These are phyloP conservation scores for Bufo gargarizans DNA, from an alignment of 2,113 vertebrate genomes.

Conservation along the genomic window DNA sequence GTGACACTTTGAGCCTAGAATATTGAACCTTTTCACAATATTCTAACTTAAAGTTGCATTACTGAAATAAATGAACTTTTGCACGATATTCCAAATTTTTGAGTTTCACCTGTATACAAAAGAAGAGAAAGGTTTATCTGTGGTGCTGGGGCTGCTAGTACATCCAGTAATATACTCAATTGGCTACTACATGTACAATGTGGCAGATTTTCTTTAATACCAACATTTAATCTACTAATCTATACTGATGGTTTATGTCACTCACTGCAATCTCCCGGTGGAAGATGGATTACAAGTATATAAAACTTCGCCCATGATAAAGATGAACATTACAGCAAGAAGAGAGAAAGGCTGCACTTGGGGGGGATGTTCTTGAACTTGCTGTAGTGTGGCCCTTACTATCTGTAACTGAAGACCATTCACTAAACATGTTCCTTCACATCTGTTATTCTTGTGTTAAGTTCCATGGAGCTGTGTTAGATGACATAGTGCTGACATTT, in stretches of 20 bases:
- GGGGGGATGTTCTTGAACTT: not conserved
- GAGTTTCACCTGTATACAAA: no score
- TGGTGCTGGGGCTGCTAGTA: no score
- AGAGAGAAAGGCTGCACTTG: not conserved
- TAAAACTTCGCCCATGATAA: not conserved
- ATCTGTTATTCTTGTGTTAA: constrained; percentile 41
- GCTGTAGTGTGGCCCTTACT: not conserved
- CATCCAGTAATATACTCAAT: no score
- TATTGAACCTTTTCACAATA: no score
- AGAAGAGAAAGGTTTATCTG: no score
- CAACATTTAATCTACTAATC: not conserved
- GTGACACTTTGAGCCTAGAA: no score
- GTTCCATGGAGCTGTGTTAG: constrained; percentile 31
- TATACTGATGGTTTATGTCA: not conserved
- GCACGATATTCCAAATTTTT: no score
- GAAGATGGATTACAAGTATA: not conserved
- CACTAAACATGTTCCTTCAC: constrained; percentile 35
- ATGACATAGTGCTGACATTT: constrained; percentile 3
- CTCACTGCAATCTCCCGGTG: not conserved
- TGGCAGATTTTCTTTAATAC: no score
- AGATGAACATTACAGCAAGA: not conserved
- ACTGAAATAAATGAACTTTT: no score
- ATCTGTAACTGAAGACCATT: constrained; percentile 9
- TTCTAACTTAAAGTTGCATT: no score
- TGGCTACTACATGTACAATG: no score